These are phyloP conservation scores for Lycaon pictus DNA, from an alignment of 2,113 vertebrate species.

Conservation along the genomic window DNA sequence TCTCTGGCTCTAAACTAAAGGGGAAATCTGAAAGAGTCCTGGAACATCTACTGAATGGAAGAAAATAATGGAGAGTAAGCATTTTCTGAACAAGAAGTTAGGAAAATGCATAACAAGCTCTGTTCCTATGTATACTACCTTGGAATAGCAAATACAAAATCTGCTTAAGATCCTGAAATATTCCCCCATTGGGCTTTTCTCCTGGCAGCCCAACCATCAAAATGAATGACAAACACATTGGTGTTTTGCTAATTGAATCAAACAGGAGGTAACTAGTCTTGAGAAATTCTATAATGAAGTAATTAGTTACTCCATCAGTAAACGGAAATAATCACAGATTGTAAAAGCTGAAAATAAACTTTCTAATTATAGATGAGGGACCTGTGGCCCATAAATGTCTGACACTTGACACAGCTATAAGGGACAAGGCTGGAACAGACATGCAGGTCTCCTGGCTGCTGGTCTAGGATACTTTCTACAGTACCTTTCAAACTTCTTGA, in stretches of 20 bases:
- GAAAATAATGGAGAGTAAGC: conserved; percentile 74
- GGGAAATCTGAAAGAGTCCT: conserved; percentile 74
- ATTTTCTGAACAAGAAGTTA: conserved; percentile 70
- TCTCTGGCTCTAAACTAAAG: conserved; percentile 68
- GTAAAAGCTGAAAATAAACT: conserved; percentile 73
- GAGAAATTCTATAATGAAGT: conserved; percentile 85
- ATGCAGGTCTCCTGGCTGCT: neutral
- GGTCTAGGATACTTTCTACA: neutral
- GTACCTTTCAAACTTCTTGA: neutral
- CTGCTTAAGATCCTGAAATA: conserved; percentile 69
- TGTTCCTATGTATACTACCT: conserved; percentile 64
- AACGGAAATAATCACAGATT: conserved; percentile 79
- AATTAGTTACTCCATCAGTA: conserved; percentile 86
- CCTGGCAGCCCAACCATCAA: conserved; percentile 54
- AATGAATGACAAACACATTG: conserved; percentile 81
- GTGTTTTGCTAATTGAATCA: conserved; percentile 79
- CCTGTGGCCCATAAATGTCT: neutral
- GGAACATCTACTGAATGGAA: conserved; percentile 70
- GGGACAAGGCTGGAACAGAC: neutral
- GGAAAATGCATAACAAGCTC: conserved; percentile 74
- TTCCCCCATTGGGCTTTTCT: conserved; percentile 61
- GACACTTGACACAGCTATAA: neutral
- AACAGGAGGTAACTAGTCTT: conserved; percentile 82
- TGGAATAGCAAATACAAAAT: conserved; percentile 78
- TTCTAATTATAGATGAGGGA: conserved; percentile 61